phyloP scores from a whole-genome alignment of 2,113 vertebrate species.

The Mystacornis crossleyi region DNA sequence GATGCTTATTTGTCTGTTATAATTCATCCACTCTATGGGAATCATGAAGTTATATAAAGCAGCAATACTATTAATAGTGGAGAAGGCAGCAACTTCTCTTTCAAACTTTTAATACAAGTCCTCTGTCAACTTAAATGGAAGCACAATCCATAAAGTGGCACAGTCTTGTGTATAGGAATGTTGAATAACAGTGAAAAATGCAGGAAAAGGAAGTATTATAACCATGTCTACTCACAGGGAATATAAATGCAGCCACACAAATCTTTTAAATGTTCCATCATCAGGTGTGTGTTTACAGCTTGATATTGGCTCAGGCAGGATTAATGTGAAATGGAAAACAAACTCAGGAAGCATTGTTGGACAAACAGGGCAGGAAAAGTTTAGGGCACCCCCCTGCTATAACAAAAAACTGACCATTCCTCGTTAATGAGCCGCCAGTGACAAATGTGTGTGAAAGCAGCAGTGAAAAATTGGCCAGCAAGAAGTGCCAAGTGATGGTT shows the following conservation, averaged over 20 bases:
- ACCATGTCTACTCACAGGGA: background rate
- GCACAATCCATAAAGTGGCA: background rate
- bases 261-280: background rate
- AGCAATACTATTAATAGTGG: constrained; percentile 38
- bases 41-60: constrained; percentile 23
- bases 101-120: background rate
- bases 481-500: background rate
- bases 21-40: constrained; percentile 18
- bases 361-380: background rate
- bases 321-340: background rate
- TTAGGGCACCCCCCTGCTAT: background rate
- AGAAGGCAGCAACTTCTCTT: constrained; percentile 11
- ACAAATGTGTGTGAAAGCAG: background rate
- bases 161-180: background rate
- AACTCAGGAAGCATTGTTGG: background rate
- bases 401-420: background rate
- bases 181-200: background rate
- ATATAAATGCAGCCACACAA: background rate
- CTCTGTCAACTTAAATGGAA: background rate
- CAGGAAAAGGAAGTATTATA: background rate
- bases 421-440: rapidly evolving
- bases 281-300: background rate
- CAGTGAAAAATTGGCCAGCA: background rate
- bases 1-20: constrained; percentile 49
- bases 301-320: background rate